These are phyloP conservation scores for Holotrichia oblita DNA, from an alignment of 1,140 invertebrate genomes.

Conservation along the genomic window DNA sequence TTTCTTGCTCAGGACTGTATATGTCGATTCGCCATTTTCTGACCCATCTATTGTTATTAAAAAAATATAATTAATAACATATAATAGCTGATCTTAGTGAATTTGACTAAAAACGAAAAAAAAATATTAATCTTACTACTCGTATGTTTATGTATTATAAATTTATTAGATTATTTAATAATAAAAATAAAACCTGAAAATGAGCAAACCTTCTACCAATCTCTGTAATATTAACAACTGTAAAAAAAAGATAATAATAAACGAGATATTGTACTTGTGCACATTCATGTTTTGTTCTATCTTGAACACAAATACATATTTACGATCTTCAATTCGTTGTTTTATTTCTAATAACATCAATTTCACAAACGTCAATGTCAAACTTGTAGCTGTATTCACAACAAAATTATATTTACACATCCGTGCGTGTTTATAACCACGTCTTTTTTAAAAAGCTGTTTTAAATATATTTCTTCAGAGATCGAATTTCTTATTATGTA, in stretches of 20 bases:
- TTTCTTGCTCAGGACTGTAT: no score
- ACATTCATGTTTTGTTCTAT: background rate
- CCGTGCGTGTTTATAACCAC: no score
- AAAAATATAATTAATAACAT: background rate
- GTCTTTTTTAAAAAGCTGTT: no score
- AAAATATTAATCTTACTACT: background rate
- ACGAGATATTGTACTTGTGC: background rate
- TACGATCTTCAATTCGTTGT: background rate
- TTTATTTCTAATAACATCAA: background rate
- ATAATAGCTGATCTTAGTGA: background rate
- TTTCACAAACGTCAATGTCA: no score
- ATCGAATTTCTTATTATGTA: no score
- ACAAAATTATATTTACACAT: no score
- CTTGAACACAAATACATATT: conserved; percentile 9
- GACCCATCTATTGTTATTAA: background rate
- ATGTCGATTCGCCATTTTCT: no score
- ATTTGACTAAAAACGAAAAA: background rate
- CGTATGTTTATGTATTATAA: background rate
- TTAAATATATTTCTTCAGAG: no score
- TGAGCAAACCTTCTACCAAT: no score
- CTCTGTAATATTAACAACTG: background rate
- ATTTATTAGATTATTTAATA: background rate
- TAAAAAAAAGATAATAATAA: background rate
- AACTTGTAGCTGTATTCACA: no score
- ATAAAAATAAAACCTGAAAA: background rate